Evolutionary conservation across 2,888 invertebrate genomes (phyloP), one percentile per base, ranked within the genome.

Genomic region (Apamea epomidion): DNA sequence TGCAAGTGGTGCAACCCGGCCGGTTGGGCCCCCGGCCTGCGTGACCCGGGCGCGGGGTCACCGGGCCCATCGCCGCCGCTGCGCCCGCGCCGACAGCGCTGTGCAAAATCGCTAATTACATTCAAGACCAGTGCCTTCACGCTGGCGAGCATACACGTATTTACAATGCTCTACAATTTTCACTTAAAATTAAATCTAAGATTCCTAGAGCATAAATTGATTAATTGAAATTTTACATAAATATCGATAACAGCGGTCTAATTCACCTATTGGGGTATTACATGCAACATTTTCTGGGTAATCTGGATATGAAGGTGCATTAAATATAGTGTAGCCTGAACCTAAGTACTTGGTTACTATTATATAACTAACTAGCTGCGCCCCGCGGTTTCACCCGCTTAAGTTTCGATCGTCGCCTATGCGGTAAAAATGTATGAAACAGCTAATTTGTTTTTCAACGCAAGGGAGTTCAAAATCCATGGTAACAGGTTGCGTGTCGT

Each of bases 41-140:
- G 85, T 94, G 94, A 95, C 94, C 88, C 68, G 68, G 62, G 83
- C 93, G 89, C 91, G 89, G 91, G 94, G 94, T 94, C 95, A 92
- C 89, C 85, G 85, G 90, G 91, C 89, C 89, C 86, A 83, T 88
- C 88, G 87, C 87, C 88, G 85, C 72, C 81, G 81, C 77, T 87
- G 86, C 82, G 88, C 87, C 85, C 91, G 81, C 92, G 92, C 87
- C 86, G 83, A 80, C 93, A 94, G 94, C 93, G 91, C 95, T 95
- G 95, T 95, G 95, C 92, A 93, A 94, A 96, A 96, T 96, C 88
- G 94, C 92, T 96, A 96, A 97, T 96, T 96, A 92, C 93, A 92
- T 94, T 93, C 91, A 94, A 94, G 93, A 90, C 90, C 87, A 86
- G 80, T 83, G 90, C 86, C 90, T 84, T 73, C 77, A 78, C 48